Evolutionary conservation across 2,888 invertebrate species (phyloP).

Genomic region (Chirona hameri): DNA sequence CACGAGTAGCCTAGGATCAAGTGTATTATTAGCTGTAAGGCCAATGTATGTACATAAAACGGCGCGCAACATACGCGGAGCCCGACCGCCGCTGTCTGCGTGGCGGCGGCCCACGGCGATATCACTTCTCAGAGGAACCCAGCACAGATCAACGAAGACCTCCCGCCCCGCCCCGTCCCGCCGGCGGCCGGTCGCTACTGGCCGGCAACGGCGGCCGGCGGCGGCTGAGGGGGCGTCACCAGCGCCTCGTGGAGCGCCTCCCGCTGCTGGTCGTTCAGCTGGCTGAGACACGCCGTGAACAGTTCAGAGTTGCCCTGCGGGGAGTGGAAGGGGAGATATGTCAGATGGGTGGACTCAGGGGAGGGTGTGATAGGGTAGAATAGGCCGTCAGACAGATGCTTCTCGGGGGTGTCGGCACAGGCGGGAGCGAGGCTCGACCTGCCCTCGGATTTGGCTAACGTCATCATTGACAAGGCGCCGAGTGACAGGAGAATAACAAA

Average conservation of each 20-base stretch:
- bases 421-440: constrained; percentile 11
- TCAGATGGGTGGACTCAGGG: not conserved
- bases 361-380: constrained; percentile 24
- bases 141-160: not conserved
- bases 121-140: not conserved
- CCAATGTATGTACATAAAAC: constrained; percentile 12
- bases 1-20: constrained; percentile 4
- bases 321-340: constrained; percentile 41
- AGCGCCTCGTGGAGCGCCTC: constrained; percentile 64
- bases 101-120: not conserved
- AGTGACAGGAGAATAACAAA: no score
- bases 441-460: constrained; percentile 14
- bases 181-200: not conserved
- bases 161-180: not conserved
- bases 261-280: constrained; percentile 74
- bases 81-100: no score
- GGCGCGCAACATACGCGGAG: not conserved
- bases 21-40: constrained; percentile 51
- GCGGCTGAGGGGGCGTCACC: constrained; percentile 7
- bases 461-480: not conserved
- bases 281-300: constrained; percentile 73
- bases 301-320: constrained; percentile 69
- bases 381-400: not conserved
- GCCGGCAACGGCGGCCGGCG: not conserved
- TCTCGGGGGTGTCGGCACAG: not conserved